Percentiles rank a stretch among this genome's conserved stretches.
These are phyloP conservation scores for Noturus placidus DNA, from an alignment of 2,113 vertebrate genomes.

Conservation along the genomic window DNA sequence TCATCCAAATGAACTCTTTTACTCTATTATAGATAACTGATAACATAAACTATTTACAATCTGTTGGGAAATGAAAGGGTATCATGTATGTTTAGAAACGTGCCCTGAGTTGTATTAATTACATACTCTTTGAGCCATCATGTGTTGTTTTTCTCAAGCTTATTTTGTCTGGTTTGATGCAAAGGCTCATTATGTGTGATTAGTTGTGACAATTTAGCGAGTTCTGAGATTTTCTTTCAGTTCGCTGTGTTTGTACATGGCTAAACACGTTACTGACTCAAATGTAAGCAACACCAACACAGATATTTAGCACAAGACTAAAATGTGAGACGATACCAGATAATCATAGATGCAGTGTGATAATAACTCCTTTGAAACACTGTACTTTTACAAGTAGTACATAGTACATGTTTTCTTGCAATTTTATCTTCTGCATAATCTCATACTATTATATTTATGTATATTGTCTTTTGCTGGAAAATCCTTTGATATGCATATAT, in stretches of 20 bases:
- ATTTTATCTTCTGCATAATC: slow-evolving; percentile 51
- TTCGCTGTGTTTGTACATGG: slow-evolving; percentile 45
- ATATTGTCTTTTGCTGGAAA: slow-evolving; percentile 60
- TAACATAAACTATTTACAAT: background rate
- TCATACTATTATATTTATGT: slow-evolving; percentile 51
- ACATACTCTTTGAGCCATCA: slow-evolving; percentile 44
- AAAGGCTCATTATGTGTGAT: slow-evolving; percentile 56
- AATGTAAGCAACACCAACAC: slow-evolving; percentile 46
- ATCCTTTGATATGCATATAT: slow-evolving; percentile 72
- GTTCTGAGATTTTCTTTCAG: slow-evolving; percentile 54
- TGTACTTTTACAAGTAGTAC: background rate
- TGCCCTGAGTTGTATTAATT: slow-evolving; percentile 47
- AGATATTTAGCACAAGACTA: slow-evolving; percentile 56
- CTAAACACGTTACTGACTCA: slow-evolving; percentile 33
- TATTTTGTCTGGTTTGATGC: slow-evolving; percentile 52
- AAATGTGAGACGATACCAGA: slow-evolving; percentile 31
- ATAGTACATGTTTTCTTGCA: background rate
- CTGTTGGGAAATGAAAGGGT: background rate
- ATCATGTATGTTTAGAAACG: background rate
- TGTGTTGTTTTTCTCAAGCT: slow-evolving; percentile 4
- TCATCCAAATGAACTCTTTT: background rate
- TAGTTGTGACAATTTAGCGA: slow-evolving; percentile 53
- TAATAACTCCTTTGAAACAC: background rate
- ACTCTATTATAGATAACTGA: background rate
- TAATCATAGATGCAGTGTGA: slow-evolving; percentile 9